These are phyloP conservation scores for Hormaphis cornu DNA, from an alignment of 1,140 invertebrate species.

Conservation along the genomic window DNA sequence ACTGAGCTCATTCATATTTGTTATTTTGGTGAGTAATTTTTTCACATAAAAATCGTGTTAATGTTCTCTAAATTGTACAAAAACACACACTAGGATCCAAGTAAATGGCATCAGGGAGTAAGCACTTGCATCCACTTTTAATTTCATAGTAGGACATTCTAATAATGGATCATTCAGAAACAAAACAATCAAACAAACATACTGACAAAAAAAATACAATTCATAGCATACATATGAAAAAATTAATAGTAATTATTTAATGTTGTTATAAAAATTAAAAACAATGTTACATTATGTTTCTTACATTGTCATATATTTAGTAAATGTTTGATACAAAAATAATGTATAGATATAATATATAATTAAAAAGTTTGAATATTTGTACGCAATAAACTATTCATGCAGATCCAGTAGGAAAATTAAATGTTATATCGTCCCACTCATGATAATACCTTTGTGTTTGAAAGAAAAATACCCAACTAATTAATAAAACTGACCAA, in stretches of 20 bases:
- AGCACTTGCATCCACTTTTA: too few species aligned
- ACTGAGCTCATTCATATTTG: too few species aligned
- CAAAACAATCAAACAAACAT: too few species aligned
- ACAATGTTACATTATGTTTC: not conserved
- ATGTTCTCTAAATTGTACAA: too few species aligned
- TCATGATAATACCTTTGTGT: conserved; percentile 12
- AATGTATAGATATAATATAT: not conserved
- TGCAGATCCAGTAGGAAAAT: conserved; percentile 18
- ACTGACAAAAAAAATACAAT: not conserved
- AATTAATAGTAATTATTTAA: not conserved
- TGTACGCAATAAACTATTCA: not conserved
- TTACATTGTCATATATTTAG: not conserved
- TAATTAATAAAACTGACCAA: not conserved
- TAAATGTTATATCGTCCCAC: conserved; percentile 17
- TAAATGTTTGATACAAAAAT: not conserved
- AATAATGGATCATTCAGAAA: too few species aligned
- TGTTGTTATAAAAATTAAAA: not conserved
- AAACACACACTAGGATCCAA: too few species aligned
- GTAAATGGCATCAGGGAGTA: too few species aligned
- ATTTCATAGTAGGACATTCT: too few species aligned
- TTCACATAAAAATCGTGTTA: too few species aligned
- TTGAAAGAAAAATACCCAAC: conserved; percentile 24
- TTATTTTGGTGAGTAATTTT: too few species aligned
- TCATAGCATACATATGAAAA: not conserved
- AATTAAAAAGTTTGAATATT: too few species aligned